Conservation (phyloP, 2,888 invertebrate species). For the Netelia melanura region DNA sequence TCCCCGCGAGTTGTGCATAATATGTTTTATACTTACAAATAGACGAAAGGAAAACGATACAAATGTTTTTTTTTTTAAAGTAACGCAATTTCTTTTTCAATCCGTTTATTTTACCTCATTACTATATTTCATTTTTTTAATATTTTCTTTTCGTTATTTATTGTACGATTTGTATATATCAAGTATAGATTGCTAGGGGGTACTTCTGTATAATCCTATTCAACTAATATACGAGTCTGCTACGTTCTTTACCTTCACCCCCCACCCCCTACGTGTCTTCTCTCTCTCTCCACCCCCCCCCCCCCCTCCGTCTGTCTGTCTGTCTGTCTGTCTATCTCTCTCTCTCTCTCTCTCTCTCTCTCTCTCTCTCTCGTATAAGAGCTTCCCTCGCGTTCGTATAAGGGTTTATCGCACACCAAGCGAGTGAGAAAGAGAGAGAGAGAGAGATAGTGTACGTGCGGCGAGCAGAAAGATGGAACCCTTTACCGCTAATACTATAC, state of each 20-base stretch:
- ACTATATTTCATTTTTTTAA: background rate
- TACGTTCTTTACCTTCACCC: background rate
- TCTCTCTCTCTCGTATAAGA: conserved; percentile 29
- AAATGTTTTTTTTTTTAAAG: too few species aligned
- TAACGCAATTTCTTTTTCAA: background rate
- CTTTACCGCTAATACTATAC: conserved; percentile 20
- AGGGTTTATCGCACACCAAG: conserved; percentile 40
- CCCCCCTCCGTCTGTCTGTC: too few species aligned
- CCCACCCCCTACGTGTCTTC: too few species aligned
- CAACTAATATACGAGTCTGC: conserved; percentile 49
- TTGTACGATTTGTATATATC: background rate
- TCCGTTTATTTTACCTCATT: background rate
- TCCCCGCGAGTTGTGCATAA: background rate
- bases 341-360: background rate
- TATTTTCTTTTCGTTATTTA: conserved; percentile 9
- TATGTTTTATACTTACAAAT: background rate
- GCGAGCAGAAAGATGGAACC: conserved; percentile 10
- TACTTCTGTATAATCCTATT: conserved; percentile 19
- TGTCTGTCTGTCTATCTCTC: too few species aligned
- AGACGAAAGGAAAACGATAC: background rate
- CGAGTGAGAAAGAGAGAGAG: background rate
- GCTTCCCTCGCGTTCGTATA: conserved; percentile 43
- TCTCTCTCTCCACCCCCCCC: too few species aligned
- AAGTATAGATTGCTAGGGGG: background rate
- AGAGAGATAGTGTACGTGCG: conserved; percentile 2